Evolutionary conservation across 2,888 invertebrate species (phyloP).

Genomic region (Brachycybe producta): DNA sequence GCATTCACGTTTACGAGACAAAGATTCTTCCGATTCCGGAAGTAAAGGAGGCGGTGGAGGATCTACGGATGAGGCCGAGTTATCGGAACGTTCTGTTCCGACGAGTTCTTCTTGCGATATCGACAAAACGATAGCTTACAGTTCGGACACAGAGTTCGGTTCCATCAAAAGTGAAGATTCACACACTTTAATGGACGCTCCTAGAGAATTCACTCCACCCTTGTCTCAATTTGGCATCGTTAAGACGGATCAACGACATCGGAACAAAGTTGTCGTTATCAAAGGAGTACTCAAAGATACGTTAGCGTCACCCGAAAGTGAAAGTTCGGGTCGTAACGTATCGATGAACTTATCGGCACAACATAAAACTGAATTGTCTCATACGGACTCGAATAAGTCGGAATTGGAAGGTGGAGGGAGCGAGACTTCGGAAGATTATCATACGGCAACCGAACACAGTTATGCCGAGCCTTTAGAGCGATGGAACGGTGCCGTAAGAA

Average conservation of each 20-base stretch:
- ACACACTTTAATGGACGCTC: slow-evolving; percentile 14
- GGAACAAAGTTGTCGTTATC: not conserved
- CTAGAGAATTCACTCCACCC: too few relatives aligned
- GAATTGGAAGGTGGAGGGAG: slow-evolving; percentile 31
- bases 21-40: too few relatives aligned
- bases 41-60: too few relatives aligned
- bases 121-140: slow-evolving; percentile 19
- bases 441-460: slow-evolving; percentile 60
- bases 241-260: not conserved
- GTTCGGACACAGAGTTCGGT: slow-evolving; percentile 20
- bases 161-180: slow-evolving; percentile 20
- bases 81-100: not conserved
- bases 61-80: too few relatives aligned
- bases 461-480: slow-evolving; percentile 27
- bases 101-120: slow-evolving; percentile 12
- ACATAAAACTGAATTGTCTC: slow-evolving; percentile 37
- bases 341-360: slow-evolving; percentile 25
- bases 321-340: slow-evolving; percentile 27
- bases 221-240: not conserved
- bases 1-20: too few relatives aligned
- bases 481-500: not conserved
- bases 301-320: slow-evolving; percentile 27
- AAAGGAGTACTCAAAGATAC: slow-evolving; percentile 6
- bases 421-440: slow-evolving; percentile 80
- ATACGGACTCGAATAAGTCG: slow-evolving; percentile 50